Evolutionary conservation across 2,113 vertebrate genomes (phyloP).

Genomic region (Hypomesus transpacificus): DNA sequence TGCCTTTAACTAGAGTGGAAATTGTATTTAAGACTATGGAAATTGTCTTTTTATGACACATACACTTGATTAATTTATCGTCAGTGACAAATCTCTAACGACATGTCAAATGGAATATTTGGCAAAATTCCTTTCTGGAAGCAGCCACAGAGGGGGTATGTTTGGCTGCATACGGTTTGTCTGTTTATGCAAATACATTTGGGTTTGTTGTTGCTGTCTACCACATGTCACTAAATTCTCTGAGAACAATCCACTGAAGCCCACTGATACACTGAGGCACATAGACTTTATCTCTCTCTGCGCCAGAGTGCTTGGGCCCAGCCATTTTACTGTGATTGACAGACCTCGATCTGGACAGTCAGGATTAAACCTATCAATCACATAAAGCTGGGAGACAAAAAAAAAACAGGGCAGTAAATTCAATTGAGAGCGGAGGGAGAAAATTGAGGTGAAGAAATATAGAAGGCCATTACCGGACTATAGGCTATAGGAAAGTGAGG

Average conservation of each 20-base stretch:
- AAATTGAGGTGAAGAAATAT: constrained; percentile 78
- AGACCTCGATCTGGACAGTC: constrained; percentile 67
- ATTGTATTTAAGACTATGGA: background rate
- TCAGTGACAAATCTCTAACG: constrained; percentile 9
- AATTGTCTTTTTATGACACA: background rate
- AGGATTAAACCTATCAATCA: constrained; percentile 78
- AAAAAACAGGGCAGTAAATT: constrained; percentile 70
- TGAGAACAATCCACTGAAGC: constrained; percentile 57
- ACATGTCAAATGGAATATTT: background rate
- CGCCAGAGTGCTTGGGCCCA: constrained; percentile 42
- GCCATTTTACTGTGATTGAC: constrained; percentile 67
- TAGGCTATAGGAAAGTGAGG: constrained; percentile 67
- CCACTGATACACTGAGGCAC: constrained; percentile 56
- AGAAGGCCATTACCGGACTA: constrained; percentile 71
- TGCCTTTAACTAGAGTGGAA: background rate
- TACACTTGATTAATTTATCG: background rate
- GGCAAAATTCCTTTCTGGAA: constrained; percentile 3
- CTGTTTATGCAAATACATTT: constrained; percentile 13
- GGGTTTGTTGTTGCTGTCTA: background rate
- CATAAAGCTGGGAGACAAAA: constrained; percentile 63
- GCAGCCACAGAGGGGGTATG: background rate
- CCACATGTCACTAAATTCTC: constrained; percentile 56
- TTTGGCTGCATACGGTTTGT: background rate
- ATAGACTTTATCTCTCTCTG: constrained; percentile 59
- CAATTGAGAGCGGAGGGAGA: constrained; percentile 68